Evolutionary conservation across 2,888 invertebrate genomes (phyloP).

Genomic region (Polietes domitor): DNA sequence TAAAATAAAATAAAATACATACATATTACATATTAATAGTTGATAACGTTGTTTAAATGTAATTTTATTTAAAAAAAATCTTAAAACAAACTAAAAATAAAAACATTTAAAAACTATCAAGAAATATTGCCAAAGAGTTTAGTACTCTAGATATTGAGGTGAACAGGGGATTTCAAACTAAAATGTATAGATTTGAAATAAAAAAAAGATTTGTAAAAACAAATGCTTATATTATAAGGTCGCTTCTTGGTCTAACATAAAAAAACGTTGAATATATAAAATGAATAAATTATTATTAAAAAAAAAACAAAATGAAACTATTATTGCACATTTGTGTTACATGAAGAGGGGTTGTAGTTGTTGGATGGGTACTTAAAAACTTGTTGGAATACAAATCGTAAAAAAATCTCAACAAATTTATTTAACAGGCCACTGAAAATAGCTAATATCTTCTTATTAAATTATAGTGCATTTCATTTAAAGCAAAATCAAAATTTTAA

Average conservation of each 20-base stretch:
- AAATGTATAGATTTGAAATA: not conserved
- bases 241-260: too few species aligned
- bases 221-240: not conserved
- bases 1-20: not conserved
- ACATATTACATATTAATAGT: not conserved
- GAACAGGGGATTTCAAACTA: not conserved
- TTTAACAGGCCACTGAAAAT: too few species aligned
- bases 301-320: not conserved
- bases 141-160: not conserved
- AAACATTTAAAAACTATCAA: not conserved
- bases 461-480: too few species aligned
- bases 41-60: not conserved
- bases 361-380: not conserved
- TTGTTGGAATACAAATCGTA: not conserved
- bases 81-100: not conserved
- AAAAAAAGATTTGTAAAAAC: conserved; percentile 1
- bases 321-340: not conserved
- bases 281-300: not conserved
- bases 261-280: not conserved
- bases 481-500: too few species aligned
- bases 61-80: too few species aligned
- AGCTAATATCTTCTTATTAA: too few species aligned
- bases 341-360: not conserved
- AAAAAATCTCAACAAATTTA: not conserved
- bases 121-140: not conserved